A percentile compares a stretch with the other conserved stretches of the same genome.
These are phyloP conservation scores for Momotus momota DNA, from an alignment of 2,797 vertebrate genomes.

Conservation along the genomic window DNA sequence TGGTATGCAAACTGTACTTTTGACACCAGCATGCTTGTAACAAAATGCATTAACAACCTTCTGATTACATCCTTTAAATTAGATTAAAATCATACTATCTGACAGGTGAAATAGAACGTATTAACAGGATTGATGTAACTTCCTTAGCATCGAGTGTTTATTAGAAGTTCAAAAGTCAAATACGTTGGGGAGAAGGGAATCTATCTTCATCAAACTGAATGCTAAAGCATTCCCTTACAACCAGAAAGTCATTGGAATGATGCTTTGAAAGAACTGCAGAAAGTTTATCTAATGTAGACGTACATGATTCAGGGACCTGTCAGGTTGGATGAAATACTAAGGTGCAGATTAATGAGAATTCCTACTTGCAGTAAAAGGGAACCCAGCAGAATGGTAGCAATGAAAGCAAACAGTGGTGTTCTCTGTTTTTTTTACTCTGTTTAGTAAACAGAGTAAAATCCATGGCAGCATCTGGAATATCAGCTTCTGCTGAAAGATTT, in stretches of 20 bases:
- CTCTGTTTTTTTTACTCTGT: neutral
- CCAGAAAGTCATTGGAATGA: constrained; percentile 15
- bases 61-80: constrained; percentile 64
- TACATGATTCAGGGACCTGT: neutral
- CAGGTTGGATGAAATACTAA: neutral
- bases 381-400: constrained; percentile 17
- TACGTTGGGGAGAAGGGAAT: neutral
- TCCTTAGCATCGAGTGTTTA: constrained; percentile 12
- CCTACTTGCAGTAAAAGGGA: constrained; percentile 7
- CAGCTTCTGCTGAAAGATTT: constrained; percentile 51
- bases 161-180: constrained; percentile 27
- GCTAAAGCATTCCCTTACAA: neutral
- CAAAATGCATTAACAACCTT: constrained; percentile 10
- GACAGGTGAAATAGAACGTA: neutral
- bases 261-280: neutral
- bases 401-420: constrained; percentile 35
- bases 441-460: constrained; percentile 58
- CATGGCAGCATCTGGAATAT: constrained; percentile 60
- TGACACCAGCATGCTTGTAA: neutral
- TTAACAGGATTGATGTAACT: constrained; percentile 17
- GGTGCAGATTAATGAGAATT: neutral
- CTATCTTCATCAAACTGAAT: neutral
- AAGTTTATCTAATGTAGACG: constrained; percentile 1
- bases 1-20: neutral
- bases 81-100: constrained; percentile 22